A percentile compares a stretch with the other conserved stretches of the same genome.
Conservation (phyloP, 1,140 invertebrate species). For the Drosophila kurseongensis region DNA sequence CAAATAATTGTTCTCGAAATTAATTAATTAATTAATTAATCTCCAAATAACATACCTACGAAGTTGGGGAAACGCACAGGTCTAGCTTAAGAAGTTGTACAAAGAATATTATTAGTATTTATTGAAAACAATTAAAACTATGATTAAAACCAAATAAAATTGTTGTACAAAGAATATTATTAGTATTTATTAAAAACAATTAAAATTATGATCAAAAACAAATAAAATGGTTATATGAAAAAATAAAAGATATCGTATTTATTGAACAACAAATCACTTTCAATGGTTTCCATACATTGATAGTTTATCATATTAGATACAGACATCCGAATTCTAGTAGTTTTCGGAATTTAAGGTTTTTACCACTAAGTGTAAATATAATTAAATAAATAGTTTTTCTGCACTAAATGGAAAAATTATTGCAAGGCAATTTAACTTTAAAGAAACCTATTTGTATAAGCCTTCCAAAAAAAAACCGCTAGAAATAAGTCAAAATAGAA, state of each 20-base stretch:
- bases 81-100: slow-evolving; percentile 24
- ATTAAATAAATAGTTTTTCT: too few species aligned
- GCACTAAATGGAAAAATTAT: too few species aligned
- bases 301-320: neutral
- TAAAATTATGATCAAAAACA: slow-evolving; percentile 3
- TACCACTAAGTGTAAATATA: too few species aligned
- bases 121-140: slow-evolving; percentile 28
- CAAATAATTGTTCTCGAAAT: slow-evolving; percentile 25
- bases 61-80: slow-evolving; percentile 37
- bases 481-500: too few species aligned
- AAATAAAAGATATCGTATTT: neutral
- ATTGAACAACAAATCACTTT: too few species aligned
- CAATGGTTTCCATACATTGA: too few species aligned
- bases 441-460: too few species aligned
- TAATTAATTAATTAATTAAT: neutral
- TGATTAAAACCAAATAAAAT: neutral
- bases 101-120: slow-evolving; percentile 32
- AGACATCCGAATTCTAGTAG: too few species aligned
- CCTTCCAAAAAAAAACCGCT: too few species aligned
- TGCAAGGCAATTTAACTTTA: too few species aligned
- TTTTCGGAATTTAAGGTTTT: too few species aligned
- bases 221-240: neutral
- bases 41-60: neutral
- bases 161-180: slow-evolving; percentile 13
- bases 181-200: slow-evolving; percentile 40